Percentiles rank a stretch among this genome's conserved stretches.
These are phyloP conservation scores for Zosterops borbonicus DNA, from an alignment of 2,113 vertebrate species.

Conservation along the genomic window DNA sequence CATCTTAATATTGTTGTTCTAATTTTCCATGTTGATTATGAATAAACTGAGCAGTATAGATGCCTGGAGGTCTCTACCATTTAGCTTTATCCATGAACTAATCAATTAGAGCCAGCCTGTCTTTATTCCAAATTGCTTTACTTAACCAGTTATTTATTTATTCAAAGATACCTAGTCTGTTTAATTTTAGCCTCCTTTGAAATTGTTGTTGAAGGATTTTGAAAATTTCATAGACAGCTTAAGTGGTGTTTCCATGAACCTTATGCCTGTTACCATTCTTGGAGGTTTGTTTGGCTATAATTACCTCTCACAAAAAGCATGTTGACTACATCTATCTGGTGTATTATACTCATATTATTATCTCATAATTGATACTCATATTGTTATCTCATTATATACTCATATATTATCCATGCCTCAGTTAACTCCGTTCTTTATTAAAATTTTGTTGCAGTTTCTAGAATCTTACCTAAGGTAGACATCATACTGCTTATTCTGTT, in stretches of 20 bases:
- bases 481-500: not conserved
- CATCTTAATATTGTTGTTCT: not conserved
- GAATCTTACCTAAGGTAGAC: not conserved
- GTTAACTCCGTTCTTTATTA: not conserved
- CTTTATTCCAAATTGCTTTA: not conserved
- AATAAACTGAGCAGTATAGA: not conserved
- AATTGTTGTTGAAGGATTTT: not conserved
- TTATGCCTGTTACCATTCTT: not conserved
- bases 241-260: not conserved
- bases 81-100: not conserved
- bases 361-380: not conserved
- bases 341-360: not conserved
- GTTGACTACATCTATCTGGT: not conserved
- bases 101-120: not conserved
- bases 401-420: not conserved
- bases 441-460: not conserved
- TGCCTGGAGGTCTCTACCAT: not conserved
- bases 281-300: not conserved
- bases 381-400: not conserved
- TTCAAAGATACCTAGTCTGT: not conserved
- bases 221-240: not conserved
- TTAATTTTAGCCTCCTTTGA: not conserved
- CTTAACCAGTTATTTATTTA: not conserved
- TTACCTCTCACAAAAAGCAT: not conserved
- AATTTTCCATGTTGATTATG: not conserved